Evolutionary conservation across 2,797 vertebrate genomes (phyloP).

Genomic region (Aldrovandia affinis): DNA sequence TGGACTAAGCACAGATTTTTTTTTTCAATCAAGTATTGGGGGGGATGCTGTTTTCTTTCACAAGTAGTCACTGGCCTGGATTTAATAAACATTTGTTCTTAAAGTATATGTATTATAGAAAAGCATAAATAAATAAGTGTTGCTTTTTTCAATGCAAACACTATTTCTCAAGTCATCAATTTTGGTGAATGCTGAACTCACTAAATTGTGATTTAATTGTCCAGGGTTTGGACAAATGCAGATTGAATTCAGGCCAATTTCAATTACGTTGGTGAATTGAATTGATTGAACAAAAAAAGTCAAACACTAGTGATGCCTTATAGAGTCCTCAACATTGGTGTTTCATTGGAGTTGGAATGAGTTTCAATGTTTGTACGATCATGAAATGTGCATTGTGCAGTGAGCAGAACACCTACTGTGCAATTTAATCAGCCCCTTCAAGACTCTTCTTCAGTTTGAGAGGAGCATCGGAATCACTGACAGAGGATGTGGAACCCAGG

Average conservation of each 20-base stretch:
- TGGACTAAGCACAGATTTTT: too few species aligned
- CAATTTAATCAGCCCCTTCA: background rate
- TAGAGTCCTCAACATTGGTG: background rate
- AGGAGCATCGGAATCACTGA: background rate
- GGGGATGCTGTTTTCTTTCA: too few species aligned
- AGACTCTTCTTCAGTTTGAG: background rate
- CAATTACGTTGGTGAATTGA: background rate
- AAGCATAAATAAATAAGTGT: too few species aligned
- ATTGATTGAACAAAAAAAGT: too few species aligned
- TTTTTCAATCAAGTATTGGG: too few species aligned
- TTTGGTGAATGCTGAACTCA: background rate
- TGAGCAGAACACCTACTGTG: background rate
- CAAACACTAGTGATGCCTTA: background rate
- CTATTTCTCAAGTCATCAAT: background rate
- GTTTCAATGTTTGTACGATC: background rate
- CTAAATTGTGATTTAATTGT: background rate
- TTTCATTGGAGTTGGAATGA: background rate
- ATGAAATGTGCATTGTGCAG: background rate
- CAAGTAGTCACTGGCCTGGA: background rate
- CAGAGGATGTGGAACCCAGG: constrained; percentile 17
- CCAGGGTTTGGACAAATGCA: background rate
- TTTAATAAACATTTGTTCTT: background rate
- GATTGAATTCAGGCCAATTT: background rate
- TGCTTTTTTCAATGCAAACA: too few species aligned
- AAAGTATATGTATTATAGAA: too few species aligned